Base-by-base conservation (phyloP, 2,797 vertebrate species). In the Hybognathus amarus region DNA sequence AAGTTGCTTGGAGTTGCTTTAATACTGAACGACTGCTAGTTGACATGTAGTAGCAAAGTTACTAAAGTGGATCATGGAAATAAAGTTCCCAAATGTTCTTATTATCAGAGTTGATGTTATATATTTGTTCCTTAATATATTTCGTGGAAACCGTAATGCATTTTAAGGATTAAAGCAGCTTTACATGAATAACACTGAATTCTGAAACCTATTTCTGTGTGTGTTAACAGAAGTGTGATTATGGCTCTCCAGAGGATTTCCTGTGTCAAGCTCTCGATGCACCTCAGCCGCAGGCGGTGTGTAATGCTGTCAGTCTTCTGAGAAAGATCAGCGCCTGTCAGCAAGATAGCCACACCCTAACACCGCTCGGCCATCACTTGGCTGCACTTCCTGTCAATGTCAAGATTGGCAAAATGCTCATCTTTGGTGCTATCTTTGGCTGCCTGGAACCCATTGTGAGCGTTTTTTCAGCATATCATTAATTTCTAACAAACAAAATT, bases 341-440 rank as follows among this genome's bases (percentile, higher is more conserved):
- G 33, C 92, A 91, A 47, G 94, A 88, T 0, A 89, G 92, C 7
- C 95, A 97, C 45, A 87, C 86, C 64, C 94, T 99, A 87, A 99
- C 98, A 36, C 96, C 98, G 0, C 88, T 99, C 87, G 98, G 98
- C 17, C 97, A 97, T 82, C 98, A 99, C 90, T 96, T 99, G 66
- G 97, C 97, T 20, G 94, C 94, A 45, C 91, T 99, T 90, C 98
- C 98, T 6, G 97, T 99, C 90, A 98, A 98, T 10, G 97, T 98
- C 75, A 98, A 98, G 92, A 98, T 99, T 45, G 98, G 97, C 73
- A 99, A 99, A 94, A 99, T 99, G 98, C 97, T 99, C 54, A 96
- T 99, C 90, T 99, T 98, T 40, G 97, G 97, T 42, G 97, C 97
- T 87, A 97, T 99, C 91, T 96, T 99, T 88, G 96, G 97, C 87